Percentiles rank a stretch among this genome's conserved stretches.
Evolutionary conservation across 1,140 invertebrate species (phyloP).

Genomic region (Aplysia californica): DNA sequence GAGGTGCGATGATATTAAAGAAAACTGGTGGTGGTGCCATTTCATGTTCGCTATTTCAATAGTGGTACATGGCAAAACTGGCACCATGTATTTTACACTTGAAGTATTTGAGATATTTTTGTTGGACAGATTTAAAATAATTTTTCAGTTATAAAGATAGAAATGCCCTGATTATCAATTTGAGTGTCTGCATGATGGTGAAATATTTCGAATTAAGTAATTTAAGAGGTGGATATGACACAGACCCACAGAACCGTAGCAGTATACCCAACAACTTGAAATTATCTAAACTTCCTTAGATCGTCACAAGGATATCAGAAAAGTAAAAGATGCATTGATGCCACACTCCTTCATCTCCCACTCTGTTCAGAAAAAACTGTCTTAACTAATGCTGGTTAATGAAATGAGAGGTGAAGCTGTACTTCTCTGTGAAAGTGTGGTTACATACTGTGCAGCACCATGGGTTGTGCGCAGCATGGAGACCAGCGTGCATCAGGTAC

Average conservation of each 20-base stretch:
- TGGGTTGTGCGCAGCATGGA: slow-evolving; percentile 35
- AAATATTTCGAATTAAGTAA: not conserved
- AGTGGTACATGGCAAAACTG: too few relatives aligned
- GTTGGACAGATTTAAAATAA: too few relatives aligned
- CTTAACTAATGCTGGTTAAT: slow-evolving; percentile 40
- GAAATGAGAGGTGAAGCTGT: slow-evolving; percentile 51
- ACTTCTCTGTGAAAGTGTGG: slow-evolving; percentile 37
- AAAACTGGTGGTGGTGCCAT: too few relatives aligned
- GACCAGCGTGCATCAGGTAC: slow-evolving; percentile 47
- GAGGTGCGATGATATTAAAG: too few relatives aligned
- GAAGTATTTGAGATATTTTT: too few relatives aligned
- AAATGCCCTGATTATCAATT: too few relatives aligned
- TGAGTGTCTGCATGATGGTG: too few relatives aligned
- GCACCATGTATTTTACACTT: too few relatives aligned
- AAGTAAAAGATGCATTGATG: not conserved
- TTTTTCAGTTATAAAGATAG: too few relatives aligned
- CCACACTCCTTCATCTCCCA: not conserved
- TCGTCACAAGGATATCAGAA: not conserved
- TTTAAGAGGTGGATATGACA: slow-evolving; percentile 1
- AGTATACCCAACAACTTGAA: not conserved
- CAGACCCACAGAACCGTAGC: too few relatives aligned
- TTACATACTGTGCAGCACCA: slow-evolving; percentile 45
- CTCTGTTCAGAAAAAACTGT: not conserved
- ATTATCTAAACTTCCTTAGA: not conserved
- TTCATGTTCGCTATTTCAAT: too few relatives aligned